Conservation (phyloP, 2,888 invertebrate genomes). For the Cenopis cana region DNA sequence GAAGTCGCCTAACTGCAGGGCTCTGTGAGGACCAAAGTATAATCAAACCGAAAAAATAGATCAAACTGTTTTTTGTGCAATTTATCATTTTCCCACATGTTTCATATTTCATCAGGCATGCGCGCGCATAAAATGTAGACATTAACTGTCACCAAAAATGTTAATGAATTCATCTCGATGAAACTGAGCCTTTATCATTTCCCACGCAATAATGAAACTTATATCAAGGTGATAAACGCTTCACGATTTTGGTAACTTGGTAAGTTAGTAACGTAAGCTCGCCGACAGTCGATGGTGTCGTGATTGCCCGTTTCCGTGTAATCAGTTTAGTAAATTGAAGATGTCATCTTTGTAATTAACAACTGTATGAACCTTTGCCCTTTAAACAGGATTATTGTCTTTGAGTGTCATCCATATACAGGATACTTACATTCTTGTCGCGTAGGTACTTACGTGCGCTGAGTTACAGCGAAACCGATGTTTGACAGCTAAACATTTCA, state of each 20-base stretch:
- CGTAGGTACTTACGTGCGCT: too few relatives aligned
- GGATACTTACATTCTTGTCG: too few relatives aligned
- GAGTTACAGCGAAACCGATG: too few relatives aligned
- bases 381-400: not conserved
- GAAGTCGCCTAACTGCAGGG: too few relatives aligned
- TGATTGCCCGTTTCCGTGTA: constrained; percentile 16
- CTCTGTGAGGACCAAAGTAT: too few relatives aligned
- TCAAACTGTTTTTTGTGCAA: too few relatives aligned
- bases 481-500: too few relatives aligned
- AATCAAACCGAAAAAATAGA: too few relatives aligned
- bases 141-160: constrained; percentile 30
- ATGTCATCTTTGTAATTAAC: constrained; percentile 9
- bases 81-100: constrained; percentile 19
- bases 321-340: constrained; percentile 4
- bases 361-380: not conserved
- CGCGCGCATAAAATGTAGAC: not conserved
- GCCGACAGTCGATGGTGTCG: constrained; percentile 1
- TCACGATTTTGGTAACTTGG: not conserved
- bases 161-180: constrained; percentile 16
- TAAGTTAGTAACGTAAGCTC: constrained; percentile 12
- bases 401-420: too few relatives aligned
- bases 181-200: not conserved
- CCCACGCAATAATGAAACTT: not conserved
- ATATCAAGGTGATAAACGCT: not conserved
- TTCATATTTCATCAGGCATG: not conserved